These are phyloP conservation scores for Nomada ruficornis DNA, from an alignment of 2,888 invertebrate species.

Conservation along the genomic window DNA sequence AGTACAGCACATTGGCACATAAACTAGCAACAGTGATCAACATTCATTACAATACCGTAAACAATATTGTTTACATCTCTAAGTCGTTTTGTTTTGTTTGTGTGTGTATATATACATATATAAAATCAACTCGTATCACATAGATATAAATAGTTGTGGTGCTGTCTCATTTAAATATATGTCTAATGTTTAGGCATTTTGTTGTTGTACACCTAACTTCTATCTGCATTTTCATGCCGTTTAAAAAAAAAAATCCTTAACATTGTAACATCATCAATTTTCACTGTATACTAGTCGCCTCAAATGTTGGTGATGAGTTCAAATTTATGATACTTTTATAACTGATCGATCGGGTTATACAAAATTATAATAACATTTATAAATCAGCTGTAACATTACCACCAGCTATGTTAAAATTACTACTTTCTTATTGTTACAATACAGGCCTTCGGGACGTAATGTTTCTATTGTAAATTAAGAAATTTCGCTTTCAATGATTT, in stretches of 20 bases:
- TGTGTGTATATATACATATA: slow-evolving; percentile 72
- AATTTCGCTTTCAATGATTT: slow-evolving; percentile 25
- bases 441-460: slow-evolving; percentile 65
- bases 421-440: slow-evolving; percentile 68
- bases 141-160: slow-evolving; percentile 68
- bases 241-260: slow-evolving; percentile 38
- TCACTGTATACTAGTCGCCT: slow-evolving; percentile 6
- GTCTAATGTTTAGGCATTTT: slow-evolving; percentile 71
- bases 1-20: slow-evolving; percentile 80
- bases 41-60: slow-evolving; percentile 79
- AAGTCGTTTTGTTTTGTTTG: slow-evolving; percentile 61
- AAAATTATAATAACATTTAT: slow-evolving; percentile 46
- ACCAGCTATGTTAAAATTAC: slow-evolving; percentile 50
- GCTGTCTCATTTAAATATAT: slow-evolving; percentile 61
- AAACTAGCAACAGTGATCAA: slow-evolving; percentile 82
- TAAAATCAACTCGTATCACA: slow-evolving; percentile 75
- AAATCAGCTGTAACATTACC: slow-evolving; percentile 46
- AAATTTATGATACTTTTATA: slow-evolving; percentile 10
- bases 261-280: slow-evolving; percentile 29
- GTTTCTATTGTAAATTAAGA: slow-evolving; percentile 56
- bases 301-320: slow-evolving; percentile 4
- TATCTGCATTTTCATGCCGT: slow-evolving; percentile 24
- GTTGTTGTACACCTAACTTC: slow-evolving; percentile 35
- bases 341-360: slow-evolving; percentile 3
- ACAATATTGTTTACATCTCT: slow-evolving; percentile 73